These are phyloP conservation scores for Plectrocnemia conspersa DNA, from an alignment of 1,140 invertebrate species.

Conservation along the genomic window DNA sequence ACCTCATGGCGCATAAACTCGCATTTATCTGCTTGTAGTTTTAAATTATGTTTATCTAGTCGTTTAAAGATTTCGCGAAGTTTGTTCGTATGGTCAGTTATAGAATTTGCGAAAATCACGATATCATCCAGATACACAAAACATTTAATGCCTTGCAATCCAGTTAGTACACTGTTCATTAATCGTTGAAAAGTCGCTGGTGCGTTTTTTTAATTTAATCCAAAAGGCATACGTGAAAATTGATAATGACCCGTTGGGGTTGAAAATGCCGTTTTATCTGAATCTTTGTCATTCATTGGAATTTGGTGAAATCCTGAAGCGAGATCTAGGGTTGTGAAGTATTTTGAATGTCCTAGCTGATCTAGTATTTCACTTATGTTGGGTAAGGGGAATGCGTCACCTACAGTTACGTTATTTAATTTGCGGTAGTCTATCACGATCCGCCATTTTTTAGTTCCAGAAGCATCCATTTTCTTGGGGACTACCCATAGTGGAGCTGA, in stretches of 20 bases:
- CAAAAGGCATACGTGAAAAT: conserved; percentile 44
- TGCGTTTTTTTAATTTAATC: conserved; percentile 38
- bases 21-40: conserved; percentile 40
- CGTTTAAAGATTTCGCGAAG: conserved; percentile 39
- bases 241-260: conserved; percentile 38
- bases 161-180: conserved; percentile 38
- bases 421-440: conserved; percentile 41
- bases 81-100: conserved; percentile 37
- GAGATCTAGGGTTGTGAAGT: conserved; percentile 51
- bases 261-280: conserved; percentile 49
- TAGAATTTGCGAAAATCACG: conserved; percentile 35
- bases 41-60: conserved; percentile 41
- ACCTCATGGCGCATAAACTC: conserved; percentile 44
- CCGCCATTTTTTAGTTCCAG: conserved; percentile 38
- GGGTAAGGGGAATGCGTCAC: conserved; percentile 49
- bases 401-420: conserved; percentile 40
- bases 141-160: conserved; percentile 35
- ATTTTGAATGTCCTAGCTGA: conserved; percentile 42
- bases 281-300: conserved; percentile 38
- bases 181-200: conserved; percentile 37
- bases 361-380: conserved; percentile 50
- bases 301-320: conserved; percentile 52
- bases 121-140: conserved; percentile 46
- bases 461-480: conserved; percentile 38
- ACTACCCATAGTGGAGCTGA: conserved; percentile 35